Evolutionary conservation across 2,888 invertebrate genomes (phyloP).

Genomic region (Lycaena phlaeas): DNA sequence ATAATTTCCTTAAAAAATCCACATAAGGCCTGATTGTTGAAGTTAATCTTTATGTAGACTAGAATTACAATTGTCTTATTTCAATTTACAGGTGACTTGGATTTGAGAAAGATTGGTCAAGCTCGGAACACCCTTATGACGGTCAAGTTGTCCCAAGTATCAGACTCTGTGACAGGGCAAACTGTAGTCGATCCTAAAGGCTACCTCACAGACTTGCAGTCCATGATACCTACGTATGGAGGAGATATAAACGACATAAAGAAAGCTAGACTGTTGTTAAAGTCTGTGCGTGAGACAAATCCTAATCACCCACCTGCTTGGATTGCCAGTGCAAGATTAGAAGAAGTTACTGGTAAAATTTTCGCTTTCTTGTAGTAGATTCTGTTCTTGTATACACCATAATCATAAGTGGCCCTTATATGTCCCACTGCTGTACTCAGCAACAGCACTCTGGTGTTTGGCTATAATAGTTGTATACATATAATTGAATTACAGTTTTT

Average conservation of each 20-base stretch:
- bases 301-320: conserved; percentile 99
- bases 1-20: too few relatives aligned
- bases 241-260: conserved; percentile 99
- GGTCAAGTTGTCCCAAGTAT: conserved; percentile 96
- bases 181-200: conserved; percentile 99
- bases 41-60: not conserved
- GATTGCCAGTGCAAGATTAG: conserved; percentile 98
- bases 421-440: too few relatives aligned
- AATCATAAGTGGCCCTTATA: too few relatives aligned
- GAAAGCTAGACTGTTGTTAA: conserved; percentile 93
- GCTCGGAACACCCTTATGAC: conserved; percentile 99
- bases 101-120: conserved; percentile 98
- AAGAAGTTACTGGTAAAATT: conserved; percentile 92
- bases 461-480: too few relatives aligned
- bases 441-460: too few relatives aligned
- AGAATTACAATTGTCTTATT: too few relatives aligned
- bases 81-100: conserved; percentile 88
- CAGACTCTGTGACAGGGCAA: conserved; percentile 98
- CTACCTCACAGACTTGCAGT: conserved; percentile 98
- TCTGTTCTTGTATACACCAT: too few relatives aligned
- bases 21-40: too few relatives aligned
- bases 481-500: too few relatives aligned
- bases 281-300: conserved; percentile 97
- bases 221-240: conserved; percentile 99
- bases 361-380: too few relatives aligned